Base-by-base conservation (phyloP, 2,113 vertebrate species). In the Heterotis niloticus region DNA sequence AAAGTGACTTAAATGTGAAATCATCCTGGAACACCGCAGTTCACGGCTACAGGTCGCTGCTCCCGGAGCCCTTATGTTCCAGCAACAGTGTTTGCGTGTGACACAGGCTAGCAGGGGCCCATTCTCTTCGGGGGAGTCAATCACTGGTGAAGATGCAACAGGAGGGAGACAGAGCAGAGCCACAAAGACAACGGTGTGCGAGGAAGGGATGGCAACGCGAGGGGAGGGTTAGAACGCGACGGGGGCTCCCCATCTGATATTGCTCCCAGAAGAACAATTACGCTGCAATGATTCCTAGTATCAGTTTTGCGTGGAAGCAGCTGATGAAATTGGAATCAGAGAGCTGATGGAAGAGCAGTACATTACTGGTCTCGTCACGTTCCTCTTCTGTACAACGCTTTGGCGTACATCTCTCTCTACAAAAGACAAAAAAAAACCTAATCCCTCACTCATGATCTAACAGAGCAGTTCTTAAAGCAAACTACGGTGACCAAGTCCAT, bases 261-360 rank as follows among this genome's bases (percentile, higher is more conserved):
- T 66, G 64, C 77, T 82, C 76, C 80, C 80, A 80, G 76, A 83
- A 83, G 77, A 78, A 64, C 24, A 88, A 82, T 86, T 85, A 86
- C 80, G 57, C 78, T 73, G 73, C 5, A 66, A 54, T 69, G 51
- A 77, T 82, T 82, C 54, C 72, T 78, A 60, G 26, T 13, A 1
- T 65, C 70, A 60, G 71, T 80, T 24, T 78, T 44, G 34, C 64
- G 7, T 11, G 26, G 54, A 16, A 71, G 64, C 24, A 28, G 14
- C 72, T 26, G 72, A 24, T 56, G 72, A 59, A 10, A 54, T 3
- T 0, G 4, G 54, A n/a, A 56, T 56, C 5, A 44, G 71, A 5
- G 24, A 5, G 34, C 18, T 23, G 17, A 18, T 11, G 69, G 29
- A 16, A 52, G 28, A 52, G 69, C 3, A 18, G 13, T 52, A 34